Conservation (phyloP, 2,113 vertebrate genomes). For the Mystacornis crossleyi region DNA sequence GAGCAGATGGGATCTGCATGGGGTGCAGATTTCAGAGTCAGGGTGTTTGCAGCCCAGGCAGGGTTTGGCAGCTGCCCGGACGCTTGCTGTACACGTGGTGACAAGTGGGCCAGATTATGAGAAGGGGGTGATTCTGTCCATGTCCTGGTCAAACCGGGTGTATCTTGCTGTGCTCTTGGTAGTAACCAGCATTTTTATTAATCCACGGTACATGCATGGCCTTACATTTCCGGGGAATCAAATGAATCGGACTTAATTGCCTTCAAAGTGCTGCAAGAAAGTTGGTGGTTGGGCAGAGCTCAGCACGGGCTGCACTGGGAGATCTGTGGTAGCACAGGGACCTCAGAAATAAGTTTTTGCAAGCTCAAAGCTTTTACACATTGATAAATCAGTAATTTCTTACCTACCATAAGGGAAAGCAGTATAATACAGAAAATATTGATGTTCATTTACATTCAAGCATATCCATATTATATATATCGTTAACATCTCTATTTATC, state of each 20-base stretch:
- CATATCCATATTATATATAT: background rate
- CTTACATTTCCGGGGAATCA: background rate
- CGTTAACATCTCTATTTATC: background rate
- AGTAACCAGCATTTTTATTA: background rate
- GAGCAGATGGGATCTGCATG: background rate
- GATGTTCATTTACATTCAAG: background rate
- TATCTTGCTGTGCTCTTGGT: background rate
- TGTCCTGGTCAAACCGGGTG: background rate
- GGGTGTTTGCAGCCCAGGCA: background rate
- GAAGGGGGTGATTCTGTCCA: background rate
- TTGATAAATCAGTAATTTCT: background rate
- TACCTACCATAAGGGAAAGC: background rate
- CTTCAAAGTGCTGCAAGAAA: background rate
- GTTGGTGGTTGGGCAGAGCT: background rate
- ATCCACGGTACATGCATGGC: background rate
- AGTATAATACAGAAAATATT: background rate
- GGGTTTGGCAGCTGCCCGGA: background rate
- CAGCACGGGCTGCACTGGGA: background rate
- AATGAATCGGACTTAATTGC: background rate
- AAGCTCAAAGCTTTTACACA: background rate
- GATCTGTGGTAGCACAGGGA: background rate
- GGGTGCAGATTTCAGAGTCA: background rate
- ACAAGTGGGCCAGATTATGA: background rate
- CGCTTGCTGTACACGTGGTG: background rate
- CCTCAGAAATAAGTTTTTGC: background rate